Evolutionary conservation across 2,797 vertebrate genomes (phyloP).

Genomic region (Sebastes vulpes): DNA sequence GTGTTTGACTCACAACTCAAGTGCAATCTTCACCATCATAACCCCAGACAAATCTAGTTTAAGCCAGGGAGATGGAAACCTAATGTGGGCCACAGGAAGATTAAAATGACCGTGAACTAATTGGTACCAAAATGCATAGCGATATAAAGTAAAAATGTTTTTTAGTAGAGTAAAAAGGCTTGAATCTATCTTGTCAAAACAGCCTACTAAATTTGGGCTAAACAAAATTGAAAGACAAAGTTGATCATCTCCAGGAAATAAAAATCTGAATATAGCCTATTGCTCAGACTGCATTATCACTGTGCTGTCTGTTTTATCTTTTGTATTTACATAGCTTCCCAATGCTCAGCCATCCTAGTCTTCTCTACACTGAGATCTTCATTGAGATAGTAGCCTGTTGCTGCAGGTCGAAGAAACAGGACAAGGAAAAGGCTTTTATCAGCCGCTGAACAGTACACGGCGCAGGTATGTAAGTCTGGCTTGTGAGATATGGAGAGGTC

Average conservation of each 20-base stretch:
- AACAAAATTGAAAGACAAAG: not conserved
- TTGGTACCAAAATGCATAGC: not conserved
- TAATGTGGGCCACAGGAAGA: not conserved
- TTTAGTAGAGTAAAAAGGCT: not conserved
- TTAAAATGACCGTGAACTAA: not conserved
- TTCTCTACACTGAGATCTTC: constrained; percentile 27
- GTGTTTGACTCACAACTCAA: not conserved
- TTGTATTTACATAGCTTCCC: constrained; percentile 26
- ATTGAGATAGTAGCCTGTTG: constrained; percentile 50
- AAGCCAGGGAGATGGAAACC: not conserved
- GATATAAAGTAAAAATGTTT: not conserved
- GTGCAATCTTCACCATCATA: not conserved
- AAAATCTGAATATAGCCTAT: not conserved
- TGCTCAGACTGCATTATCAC: not conserved
- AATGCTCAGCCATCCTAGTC: not conserved
- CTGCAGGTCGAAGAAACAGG: constrained; percentile 42
- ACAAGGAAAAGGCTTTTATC: constrained; percentile 44
- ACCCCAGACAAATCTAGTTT: not conserved
- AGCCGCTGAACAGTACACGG: constrained; percentile 10
- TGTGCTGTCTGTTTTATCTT: not conserved
- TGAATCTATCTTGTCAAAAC: not conserved
- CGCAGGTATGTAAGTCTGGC: constrained; percentile 42
- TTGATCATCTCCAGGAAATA: not conserved
- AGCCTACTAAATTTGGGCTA: not conserved
- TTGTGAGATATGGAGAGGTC: constrained; percentile 31